Conservation (phyloP, 2,113 vertebrate species). For the Microcebus ravelobensis region DNA sequence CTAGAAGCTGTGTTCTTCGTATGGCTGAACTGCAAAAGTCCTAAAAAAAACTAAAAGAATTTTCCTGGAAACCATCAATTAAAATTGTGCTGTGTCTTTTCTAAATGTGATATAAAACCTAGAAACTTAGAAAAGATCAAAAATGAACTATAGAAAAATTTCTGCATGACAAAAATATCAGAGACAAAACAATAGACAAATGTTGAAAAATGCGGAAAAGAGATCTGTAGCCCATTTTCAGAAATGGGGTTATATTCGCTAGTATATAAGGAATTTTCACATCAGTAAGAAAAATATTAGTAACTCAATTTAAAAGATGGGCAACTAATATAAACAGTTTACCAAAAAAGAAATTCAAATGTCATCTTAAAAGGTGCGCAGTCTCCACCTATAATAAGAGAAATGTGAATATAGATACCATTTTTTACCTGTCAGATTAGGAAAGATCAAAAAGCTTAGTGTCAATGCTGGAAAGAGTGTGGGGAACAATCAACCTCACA, state of each 20-base stretch:
- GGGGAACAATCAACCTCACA: neutral
- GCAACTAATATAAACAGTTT: neutral
- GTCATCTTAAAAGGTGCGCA: neutral
- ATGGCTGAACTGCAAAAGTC: neutral
- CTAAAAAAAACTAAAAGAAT: neutral
- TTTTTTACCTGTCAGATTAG: neutral
- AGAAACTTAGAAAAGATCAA: neutral
- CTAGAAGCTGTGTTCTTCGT: neutral
- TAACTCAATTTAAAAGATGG: neutral
- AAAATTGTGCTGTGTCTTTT: conserved; percentile 6
- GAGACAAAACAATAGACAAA: neutral
- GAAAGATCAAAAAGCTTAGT: neutral
- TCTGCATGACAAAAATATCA: neutral
- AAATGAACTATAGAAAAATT: neutral
- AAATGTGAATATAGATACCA: neutral
- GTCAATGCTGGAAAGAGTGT: neutral
- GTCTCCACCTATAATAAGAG: neutral
- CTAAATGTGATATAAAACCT: neutral
- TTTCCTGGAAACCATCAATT: neutral
- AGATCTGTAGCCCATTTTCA: neutral
- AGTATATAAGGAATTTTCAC: neutral
- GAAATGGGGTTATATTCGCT: neutral
- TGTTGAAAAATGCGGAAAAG: conserved; percentile 11
- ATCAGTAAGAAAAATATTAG: conserved; percentile 14
- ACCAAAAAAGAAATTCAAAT: conserved; percentile 15